Percentiles rank a stretch among this genome's conserved stretches.
Conservation (phyloP, 1,140 invertebrate species). For the Anastatus disparis region DNA sequence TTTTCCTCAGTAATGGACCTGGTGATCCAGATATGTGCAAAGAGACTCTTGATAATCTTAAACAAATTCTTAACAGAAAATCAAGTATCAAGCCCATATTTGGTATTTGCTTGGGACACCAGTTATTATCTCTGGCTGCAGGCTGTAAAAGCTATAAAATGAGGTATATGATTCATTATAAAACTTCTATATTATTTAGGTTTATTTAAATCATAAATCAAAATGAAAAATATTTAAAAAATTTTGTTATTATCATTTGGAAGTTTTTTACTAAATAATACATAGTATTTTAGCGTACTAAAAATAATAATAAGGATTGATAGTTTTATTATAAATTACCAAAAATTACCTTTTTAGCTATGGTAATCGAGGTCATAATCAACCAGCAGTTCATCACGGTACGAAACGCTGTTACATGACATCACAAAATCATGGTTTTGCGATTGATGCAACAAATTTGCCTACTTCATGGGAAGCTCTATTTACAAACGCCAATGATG, state of each 20-base stretch:
- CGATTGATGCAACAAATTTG: slow-evolving; percentile 79
- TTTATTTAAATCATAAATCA: too few species aligned
- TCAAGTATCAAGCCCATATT: slow-evolving; percentile 78
- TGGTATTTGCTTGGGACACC: slow-evolving; percentile 98
- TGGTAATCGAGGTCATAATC: slow-evolving; percentile 99
- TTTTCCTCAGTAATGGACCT: slow-evolving; percentile 98
- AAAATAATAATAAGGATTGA: too few species aligned
- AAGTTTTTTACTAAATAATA: too few species aligned
- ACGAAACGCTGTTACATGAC: slow-evolving; percentile 96
- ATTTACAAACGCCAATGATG: slow-evolving; percentile 94
- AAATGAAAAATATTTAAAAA: neutral
- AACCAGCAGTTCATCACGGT: slow-evolving; percentile 89
- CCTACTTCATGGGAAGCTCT: slow-evolving; percentile 85
- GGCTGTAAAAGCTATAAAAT: slow-evolving; percentile 62
- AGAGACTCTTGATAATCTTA: slow-evolving; percentile 81
- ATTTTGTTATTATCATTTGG: neutral
- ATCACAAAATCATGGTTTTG: slow-evolving; percentile 99
- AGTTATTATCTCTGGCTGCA: slow-evolving; percentile 85
- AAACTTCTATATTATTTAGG: too few species aligned
- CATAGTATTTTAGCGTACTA: too few species aligned
- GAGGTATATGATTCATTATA: slow-evolving; percentile 51
- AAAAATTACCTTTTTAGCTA: too few species aligned
- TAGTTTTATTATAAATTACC: too few species aligned
- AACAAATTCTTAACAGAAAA: slow-evolving; percentile 69
- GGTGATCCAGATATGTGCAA: slow-evolving; percentile 90